phyloP scores from a whole-genome alignment of 2,888 invertebrate species.

The Bellardia pandia region DNA sequence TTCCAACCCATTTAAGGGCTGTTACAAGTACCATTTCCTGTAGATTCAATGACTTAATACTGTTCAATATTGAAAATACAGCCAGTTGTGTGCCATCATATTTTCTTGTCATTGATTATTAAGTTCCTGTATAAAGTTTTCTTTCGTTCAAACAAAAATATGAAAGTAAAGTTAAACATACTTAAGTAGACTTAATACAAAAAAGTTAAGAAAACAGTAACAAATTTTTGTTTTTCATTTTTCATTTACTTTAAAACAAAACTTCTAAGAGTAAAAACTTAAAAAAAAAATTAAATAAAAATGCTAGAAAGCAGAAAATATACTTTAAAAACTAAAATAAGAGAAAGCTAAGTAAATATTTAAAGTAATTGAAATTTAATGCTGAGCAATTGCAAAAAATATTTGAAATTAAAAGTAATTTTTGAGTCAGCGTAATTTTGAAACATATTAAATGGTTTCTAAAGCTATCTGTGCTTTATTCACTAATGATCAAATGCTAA shows the following conservation, averaged over 20 bases:
- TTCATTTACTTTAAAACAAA: conserved; percentile 50
- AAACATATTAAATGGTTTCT: conserved; percentile 12
- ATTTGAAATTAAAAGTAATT: neutral
- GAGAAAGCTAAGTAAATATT: conserved; percentile 57
- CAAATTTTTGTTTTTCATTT: conserved; percentile 18
- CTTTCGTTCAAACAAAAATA: conserved; percentile 57
- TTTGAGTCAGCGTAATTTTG: conserved; percentile 28
- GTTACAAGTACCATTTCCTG: conserved; percentile 47
- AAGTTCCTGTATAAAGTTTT: conserved; percentile 65
- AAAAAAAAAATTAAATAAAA: conserved; percentile 16
- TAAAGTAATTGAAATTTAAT: conserved; percentile 1
- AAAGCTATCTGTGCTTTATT: neutral
- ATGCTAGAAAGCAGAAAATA: neutral
- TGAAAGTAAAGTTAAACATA: conserved; percentile 69
- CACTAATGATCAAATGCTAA: conserved; percentile 22
- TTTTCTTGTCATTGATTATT: conserved; percentile 72
- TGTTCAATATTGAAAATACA: conserved; percentile 47
- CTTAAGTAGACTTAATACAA: conserved; percentile 66
- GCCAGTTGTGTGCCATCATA: conserved; percentile 32
- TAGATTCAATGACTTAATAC: conserved; percentile 24
- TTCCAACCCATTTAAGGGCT: conserved; percentile 21
- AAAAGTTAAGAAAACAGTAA: conserved; percentile 27
- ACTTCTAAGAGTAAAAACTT: conserved; percentile 30
- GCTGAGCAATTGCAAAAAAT: neutral
- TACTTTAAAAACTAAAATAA: conserved; percentile 6